Evolutionary conservation across 2,888 invertebrate genomes (phyloP), one percentile per base, ranked within the genome.

Genomic region (Atherix ibis): DNA sequence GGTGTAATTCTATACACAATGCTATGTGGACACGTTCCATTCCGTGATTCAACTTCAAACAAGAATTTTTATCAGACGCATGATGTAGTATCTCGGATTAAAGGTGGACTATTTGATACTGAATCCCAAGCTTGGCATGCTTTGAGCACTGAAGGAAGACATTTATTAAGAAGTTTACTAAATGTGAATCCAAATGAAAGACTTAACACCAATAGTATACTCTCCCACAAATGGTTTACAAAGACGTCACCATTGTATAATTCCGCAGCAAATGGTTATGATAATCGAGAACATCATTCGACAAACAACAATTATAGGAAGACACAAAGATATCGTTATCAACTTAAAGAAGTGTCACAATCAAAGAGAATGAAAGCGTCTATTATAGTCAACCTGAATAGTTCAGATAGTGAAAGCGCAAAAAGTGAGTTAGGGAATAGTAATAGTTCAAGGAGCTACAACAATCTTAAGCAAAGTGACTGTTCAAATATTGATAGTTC

Each of bases 1-100:
- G 97, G 97, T 0, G 92, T 92, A 2, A 85, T 94, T 43, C 64
- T 92, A 29, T 70, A 67, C 43, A 62, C 66, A 18, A 67, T 70
- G 67, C 60, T 94, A 30, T 79, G 84, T 40, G 94, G 94, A 0
- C 73, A 76, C 48, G 80, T 87, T 1, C 92, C 94, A 1, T 94
- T 91, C 65, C 52, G 57, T 34, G 24, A 30, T 18, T 15, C 10
- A 8, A 22, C 8, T 18, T 13, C 15, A 12, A 9, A 19, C 6
- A n/a, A n/a, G n/a, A n/a, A n/a, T n/a, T n/a, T n/a, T n/a, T n/a
- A n/a, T n/a, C 4, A 22, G 12, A 4, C 8, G 8, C 47, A 46
- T 34, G 44, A 46, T 18, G 38, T 40, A 18, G 32, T 36, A 5
- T 29, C 26, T 10, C 27, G 36, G 5, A 43, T 43, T 28, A 34